Percentiles rank a stretch among this genome's conserved stretches.
Evolutionary conservation across 1,140 invertebrate species (phyloP).

Genomic region (Caerostris darwini): DNA sequence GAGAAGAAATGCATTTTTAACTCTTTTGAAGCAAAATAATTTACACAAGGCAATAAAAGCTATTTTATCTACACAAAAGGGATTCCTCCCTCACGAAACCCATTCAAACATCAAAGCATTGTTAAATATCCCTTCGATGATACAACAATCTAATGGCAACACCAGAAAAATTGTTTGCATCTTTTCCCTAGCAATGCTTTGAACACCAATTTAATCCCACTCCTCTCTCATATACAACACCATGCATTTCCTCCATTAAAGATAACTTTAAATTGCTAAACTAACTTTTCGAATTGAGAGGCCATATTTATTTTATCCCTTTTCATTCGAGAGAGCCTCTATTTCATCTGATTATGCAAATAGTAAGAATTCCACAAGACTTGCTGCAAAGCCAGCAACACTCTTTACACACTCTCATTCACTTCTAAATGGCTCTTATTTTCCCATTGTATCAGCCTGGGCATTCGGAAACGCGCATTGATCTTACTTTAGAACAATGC

Average conservation of each 20-base stretch:
- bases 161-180: too few species aligned
- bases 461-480: constrained; percentile 67
- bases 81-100: too few species aligned
- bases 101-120: too few species aligned
- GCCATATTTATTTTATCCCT: constrained; percentile 1
- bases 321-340: neutral
- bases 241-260: neutral
- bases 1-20: too few species aligned
- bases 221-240: too few species aligned
- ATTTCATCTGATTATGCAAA: constrained; percentile 26
- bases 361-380: neutral
- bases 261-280: neutral
- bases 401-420: constrained; percentile 28
- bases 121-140: too few species aligned
- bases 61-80: too few species aligned
- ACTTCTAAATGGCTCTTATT: constrained; percentile 17
- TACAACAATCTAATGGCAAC: too few species aligned
- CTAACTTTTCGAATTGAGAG: neutral
- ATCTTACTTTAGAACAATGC: constrained; percentile 58
- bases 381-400: neutral
- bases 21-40: too few species aligned
- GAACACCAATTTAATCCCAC: too few species aligned
- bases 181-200: too few species aligned
- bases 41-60: too few species aligned
- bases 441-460: constrained; percentile 34